These are phyloP conservation scores for Procavia capensis DNA, from an alignment of 2,113 vertebrate species.

Conservation along the genomic window DNA sequence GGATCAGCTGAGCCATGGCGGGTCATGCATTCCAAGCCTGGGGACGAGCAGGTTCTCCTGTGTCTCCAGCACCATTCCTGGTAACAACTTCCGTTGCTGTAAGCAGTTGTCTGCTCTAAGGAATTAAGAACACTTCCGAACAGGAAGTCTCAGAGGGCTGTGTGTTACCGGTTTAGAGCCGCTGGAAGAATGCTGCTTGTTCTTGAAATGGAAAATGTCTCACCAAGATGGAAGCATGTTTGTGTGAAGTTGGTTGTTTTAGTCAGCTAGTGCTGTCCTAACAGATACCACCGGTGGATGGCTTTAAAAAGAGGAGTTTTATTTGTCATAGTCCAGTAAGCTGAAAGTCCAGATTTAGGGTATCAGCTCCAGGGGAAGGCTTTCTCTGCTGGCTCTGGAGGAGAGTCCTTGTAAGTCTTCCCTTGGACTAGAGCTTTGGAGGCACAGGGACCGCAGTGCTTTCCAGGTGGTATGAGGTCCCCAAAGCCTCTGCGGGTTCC, in stretches of 20 bases:
- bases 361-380: too few species aligned
- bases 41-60: rapidly evolving
- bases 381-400: too few species aligned
- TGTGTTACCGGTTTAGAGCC: not conserved
- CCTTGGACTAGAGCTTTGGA: too few species aligned
- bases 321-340: too few species aligned
- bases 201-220: rapidly evolving
- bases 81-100: not conserved
- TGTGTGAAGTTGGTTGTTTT: not conserved
- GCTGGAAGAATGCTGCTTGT: not conserved
- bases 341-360: too few species aligned
- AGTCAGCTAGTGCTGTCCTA: too few species aligned
- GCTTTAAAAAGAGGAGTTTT: too few species aligned
- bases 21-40: rapidly evolving
- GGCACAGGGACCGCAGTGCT: too few species aligned
- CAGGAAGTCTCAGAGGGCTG: not conserved
- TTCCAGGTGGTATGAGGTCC: too few species aligned
- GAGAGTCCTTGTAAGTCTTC: too few species aligned
- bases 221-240: rapidly evolving
- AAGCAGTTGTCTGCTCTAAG: not conserved
- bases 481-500: too few species aligned
- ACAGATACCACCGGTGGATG: too few species aligned
- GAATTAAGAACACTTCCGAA: rapidly evolving
- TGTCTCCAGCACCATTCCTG: rapidly evolving
- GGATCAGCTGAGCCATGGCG: not conserved